These are phyloP conservation scores for Eupeodes latifasciatus DNA, from an alignment of 2,888 invertebrate genomes.

Conservation along the genomic window DNA sequence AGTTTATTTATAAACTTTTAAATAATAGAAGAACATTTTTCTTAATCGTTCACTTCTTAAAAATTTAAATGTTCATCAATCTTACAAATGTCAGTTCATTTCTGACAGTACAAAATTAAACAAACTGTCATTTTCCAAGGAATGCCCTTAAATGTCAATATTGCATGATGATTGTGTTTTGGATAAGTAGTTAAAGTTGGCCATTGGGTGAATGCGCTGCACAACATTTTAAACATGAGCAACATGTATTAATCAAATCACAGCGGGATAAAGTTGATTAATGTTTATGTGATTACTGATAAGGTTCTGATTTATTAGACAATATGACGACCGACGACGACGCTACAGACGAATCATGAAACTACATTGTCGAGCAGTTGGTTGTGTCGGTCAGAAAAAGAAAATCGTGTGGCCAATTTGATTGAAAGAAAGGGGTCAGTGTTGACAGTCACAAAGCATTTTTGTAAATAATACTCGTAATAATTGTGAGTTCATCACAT, in stretches of 20 bases:
- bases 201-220: background rate
- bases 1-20: background rate
- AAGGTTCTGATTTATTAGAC: slow-evolving; percentile 72
- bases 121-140: slow-evolving; percentile 1
- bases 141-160: slow-evolving; percentile 38
- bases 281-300: slow-evolving; percentile 54
- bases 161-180: background rate
- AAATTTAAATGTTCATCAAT: slow-evolving; percentile 12
- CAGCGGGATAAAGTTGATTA: slow-evolving; percentile 57
- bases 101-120: background rate
- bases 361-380: background rate
- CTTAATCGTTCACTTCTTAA: slow-evolving; percentile 27
- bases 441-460: slow-evolving; percentile 25
- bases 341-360: background rate
- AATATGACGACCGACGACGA: slow-evolving; percentile 15
- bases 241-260: slow-evolving; percentile 53
- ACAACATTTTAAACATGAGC: slow-evolving; percentile 22
- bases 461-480: slow-evolving; percentile 23
- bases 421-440: slow-evolving; percentile 49
- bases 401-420: slow-evolving; percentile 43
- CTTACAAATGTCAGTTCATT: slow-evolving; percentile 5
- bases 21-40: background rate
- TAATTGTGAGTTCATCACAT: background rate
- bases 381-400: background rate
- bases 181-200: too few species aligned